Conservation (phyloP, 2,888 invertebrate genomes). For the Leptinotarsa juncta region DNA sequence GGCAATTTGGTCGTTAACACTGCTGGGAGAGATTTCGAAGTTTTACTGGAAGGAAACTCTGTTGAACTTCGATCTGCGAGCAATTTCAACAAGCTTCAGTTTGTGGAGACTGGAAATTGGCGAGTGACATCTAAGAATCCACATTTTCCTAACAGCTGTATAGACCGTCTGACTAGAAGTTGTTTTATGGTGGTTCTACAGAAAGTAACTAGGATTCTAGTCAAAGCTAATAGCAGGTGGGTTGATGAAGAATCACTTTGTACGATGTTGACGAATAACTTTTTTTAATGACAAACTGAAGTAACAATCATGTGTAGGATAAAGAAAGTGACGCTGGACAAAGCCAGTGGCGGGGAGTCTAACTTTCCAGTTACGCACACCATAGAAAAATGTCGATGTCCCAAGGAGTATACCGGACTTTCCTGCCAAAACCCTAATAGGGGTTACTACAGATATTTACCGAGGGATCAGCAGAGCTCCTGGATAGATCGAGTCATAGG, state of each 20-base stretch:
- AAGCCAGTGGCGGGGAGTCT: conserved; percentile 75
- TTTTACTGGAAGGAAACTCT: conserved; percentile 82
- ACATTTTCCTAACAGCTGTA: conserved; percentile 60
- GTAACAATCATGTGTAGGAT: conserved; percentile 60
- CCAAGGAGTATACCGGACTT: conserved; percentile 80
- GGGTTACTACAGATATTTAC: conserved; percentile 85
- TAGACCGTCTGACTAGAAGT: conserved; percentile 74
- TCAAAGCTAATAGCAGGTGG: conserved; percentile 64
- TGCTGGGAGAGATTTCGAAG: conserved; percentile 71
- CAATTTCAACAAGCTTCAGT: conserved; percentile 64
- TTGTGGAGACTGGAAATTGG: conserved; percentile 85
- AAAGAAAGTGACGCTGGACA: conserved; percentile 82
- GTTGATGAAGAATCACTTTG: conserved; percentile 5
- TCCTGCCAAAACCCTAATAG: conserved; percentile 91
- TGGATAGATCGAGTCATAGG: conserved; percentile 80
- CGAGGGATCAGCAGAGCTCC: conserved; percentile 76
- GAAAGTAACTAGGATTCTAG: conserved; percentile 82
- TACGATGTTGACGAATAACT: neutral
- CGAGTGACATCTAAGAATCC: conserved; percentile 57
- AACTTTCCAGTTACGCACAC: conserved; percentile 60
- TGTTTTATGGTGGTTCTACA: conserved; percentile 92
- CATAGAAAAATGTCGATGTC: conserved; percentile 89
- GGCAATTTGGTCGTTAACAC: conserved; percentile 86
- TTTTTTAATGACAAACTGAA: neutral
- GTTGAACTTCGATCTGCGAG: conserved; percentile 62